Evolutionary conservation across 1,140 invertebrate species (phyloP), one percentile per base, ranked within the genome.

Genomic region (Chelonus insularis): DNA sequence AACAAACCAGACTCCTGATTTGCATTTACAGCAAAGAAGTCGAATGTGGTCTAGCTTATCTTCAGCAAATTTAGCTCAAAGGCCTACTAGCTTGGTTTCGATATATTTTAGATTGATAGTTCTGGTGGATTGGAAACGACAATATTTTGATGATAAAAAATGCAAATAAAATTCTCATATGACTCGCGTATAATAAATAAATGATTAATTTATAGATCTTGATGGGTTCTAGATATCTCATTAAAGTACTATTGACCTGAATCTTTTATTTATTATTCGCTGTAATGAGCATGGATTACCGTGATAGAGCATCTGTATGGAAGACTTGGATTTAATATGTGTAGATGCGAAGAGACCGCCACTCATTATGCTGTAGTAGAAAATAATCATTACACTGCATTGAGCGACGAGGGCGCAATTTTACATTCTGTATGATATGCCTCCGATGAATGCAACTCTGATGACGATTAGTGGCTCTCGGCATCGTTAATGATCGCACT

Each of bases 171-270:
- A n/a, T n/a, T n/a, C n/a, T n/a, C n/a, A n/a, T n/a, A n/a, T n/a
- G n/a, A n/a, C n/a, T n/a, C n/a, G n/a, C n/a, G n/a, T n/a, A n/a
- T n/a, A n/a, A n/a, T n/a, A n/a, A n/a, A n/a, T n/a, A n/a, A n/a
- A n/a, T n/a, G n/a, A n/a, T n/a, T n/a, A 52, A 32, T 3, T 2
- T 9, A 41, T 14, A 7, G 11, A 25, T 67, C 68, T 67, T 68
- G 67, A 71, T 71, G 71, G 64, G 62, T 67, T 65, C 65, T 62
- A 64, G 64, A 69, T 71, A 65, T 63, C 70, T 73, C 71, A 72
- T 76, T 77, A 75, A 65, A 69, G 62, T 64, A 68, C 73, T 71
- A 72, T 71, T 73, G 74, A 75, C 72, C 74, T 69, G 73, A 72
- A 77, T 77, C 68, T 73, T 70, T 75, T 71, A 77, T 74, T 72